A percentile compares a stretch with the other conserved stretches of the same genome.
Evolutionary conservation across 2,113 vertebrate genomes (phyloP).

Genomic region (Sylvicapra grimmia): DNA sequence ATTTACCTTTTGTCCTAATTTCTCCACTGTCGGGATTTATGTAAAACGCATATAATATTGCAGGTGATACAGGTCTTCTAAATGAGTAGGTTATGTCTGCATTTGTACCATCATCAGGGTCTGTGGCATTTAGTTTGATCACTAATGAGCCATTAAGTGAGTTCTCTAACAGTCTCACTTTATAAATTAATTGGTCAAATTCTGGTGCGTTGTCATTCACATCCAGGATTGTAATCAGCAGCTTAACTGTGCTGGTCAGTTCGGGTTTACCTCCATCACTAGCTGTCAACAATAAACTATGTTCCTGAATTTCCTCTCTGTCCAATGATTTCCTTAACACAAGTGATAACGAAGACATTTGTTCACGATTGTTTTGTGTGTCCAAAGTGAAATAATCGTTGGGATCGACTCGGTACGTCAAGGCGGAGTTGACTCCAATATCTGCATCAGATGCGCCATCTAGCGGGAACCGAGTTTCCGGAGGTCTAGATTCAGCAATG

Average conservation of each 20-base stretch:
- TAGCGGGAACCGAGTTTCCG: conserved; percentile 78
- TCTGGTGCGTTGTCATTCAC: conserved; percentile 90
- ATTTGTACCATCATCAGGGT: conserved; percentile 86
- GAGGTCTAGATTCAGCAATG: conserved; percentile 78
- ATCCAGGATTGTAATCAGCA: conserved; percentile 75
- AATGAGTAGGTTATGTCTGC: conserved; percentile 87
- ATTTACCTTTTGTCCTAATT: conserved; percentile 81
- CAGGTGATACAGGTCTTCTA: conserved; percentile 81
- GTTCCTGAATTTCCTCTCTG: conserved; percentile 65
- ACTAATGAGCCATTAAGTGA: conserved; percentile 81
- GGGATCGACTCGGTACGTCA: conserved; percentile 71
- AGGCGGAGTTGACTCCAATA: conserved; percentile 80
- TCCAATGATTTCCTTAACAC: conserved; percentile 69
- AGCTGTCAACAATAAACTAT: conserved; percentile 69
- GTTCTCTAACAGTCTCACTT: conserved; percentile 85
- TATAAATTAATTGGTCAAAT: conserved; percentile 78
- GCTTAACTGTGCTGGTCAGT: conserved; percentile 65
- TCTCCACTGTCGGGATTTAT: conserved; percentile 84
- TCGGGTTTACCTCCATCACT: conserved; percentile 71
- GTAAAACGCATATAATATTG: conserved; percentile 81
- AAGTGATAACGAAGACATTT: conserved; percentile 63
- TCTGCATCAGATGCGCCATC: conserved; percentile 80
- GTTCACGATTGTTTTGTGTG: conserved; percentile 47
- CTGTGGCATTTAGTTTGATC: conserved; percentile 87
- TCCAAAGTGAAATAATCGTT: conserved; percentile 70